phyloP scores from a whole-genome alignment of 2,797 vertebrate genomes.

The Aulostomus chinensis region DNA sequence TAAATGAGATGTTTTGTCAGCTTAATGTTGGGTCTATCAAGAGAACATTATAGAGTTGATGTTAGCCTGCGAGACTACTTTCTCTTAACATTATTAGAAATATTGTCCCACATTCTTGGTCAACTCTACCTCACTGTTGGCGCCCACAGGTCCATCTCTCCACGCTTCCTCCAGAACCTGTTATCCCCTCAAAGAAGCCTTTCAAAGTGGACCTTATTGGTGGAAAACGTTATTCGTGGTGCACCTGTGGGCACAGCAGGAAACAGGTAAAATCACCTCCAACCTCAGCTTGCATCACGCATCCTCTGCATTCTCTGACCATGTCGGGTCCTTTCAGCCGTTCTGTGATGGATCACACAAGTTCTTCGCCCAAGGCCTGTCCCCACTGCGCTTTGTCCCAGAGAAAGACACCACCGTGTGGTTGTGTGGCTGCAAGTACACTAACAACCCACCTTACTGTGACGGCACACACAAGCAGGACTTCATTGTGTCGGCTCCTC shows the following conservation, averaged over 20 bases:
- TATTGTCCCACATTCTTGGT: too few relatives aligned
- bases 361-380: constrained; percentile 60
- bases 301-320: not conserved
- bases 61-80: too few relatives aligned
- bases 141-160: constrained; percentile 39
- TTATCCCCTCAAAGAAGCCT: constrained; percentile 81
- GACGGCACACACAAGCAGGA: constrained; percentile 79
- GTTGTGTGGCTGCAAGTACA: constrained; percentile 89
- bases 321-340: constrained; percentile 69
- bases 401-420: constrained; percentile 58
- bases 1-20: too few relatives aligned
- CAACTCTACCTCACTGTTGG: too few relatives aligned
- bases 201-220: constrained; percentile 81
- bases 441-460: constrained; percentile 77
- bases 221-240: constrained; percentile 85
- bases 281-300: not conserved
- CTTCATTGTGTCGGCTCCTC: constrained; percentile 42
- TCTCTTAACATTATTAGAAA: too few relatives aligned
- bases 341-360: constrained; percentile 87
- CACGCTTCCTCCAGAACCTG: constrained; percentile 50
- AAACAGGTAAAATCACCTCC: constrained; percentile 74
- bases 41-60: too few relatives aligned
- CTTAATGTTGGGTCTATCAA: too few relatives aligned
- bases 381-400: constrained; percentile 78
- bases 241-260: constrained; percentile 86